Percentiles rank a stretch among this genome's conserved stretches.
Evolutionary conservation across 2,888 invertebrate species (phyloP).

Genomic region (Linnaemya tessellans): DNA sequence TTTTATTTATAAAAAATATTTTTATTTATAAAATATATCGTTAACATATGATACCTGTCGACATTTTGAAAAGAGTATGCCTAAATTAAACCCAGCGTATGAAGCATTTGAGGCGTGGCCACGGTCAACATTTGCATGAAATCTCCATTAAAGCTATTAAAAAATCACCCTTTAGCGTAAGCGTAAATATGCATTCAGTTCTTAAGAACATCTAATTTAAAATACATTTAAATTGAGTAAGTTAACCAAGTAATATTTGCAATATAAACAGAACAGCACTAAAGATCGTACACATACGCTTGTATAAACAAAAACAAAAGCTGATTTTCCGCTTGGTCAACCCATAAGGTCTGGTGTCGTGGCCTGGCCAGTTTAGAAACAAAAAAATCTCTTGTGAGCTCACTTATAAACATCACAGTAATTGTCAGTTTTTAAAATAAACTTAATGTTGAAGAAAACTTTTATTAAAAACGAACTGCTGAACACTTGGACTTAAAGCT

Average conservation of each 20-base stretch:
- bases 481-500: slow-evolving; percentile 47
- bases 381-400: slow-evolving; percentile 54
- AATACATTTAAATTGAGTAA: not conserved
- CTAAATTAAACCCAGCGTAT: no score
- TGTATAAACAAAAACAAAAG: slow-evolving; percentile 15
- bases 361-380: slow-evolving; percentile 30
- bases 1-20: no score
- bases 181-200: not conserved
- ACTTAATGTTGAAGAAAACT: slow-evolving; percentile 65
- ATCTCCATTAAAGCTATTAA: no score
- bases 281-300: not conserved
- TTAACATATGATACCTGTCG: no score
- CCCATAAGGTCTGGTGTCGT: slow-evolving; percentile 50
- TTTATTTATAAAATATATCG: no score
- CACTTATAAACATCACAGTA: slow-evolving; percentile 62
- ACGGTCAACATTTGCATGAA: no score
- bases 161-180: no score
- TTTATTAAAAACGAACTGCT: slow-evolving; percentile 48
- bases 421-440: slow-evolving; percentile 68
- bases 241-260: not conserved
- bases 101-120: no score
- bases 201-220: not conserved
- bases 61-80: no score
- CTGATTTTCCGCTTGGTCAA: slow-evolving; percentile 60
- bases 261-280: not conserved